phyloP scores from a whole-genome alignment of 1,140 invertebrate genomes.

The Maconellicoccus hirsutus region DNA sequence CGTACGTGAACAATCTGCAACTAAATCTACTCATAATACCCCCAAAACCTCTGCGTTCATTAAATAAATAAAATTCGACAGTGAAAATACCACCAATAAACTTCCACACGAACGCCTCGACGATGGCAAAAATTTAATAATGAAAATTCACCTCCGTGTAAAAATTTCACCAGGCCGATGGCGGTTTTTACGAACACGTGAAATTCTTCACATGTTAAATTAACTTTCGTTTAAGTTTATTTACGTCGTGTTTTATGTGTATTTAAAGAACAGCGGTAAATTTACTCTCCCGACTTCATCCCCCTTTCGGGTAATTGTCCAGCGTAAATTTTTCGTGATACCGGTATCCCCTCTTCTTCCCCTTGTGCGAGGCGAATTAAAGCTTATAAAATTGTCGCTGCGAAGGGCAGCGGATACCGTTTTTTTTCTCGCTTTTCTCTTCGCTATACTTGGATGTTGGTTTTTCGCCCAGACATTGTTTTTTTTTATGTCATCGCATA shows the following conservation, averaged over 20 bases:
- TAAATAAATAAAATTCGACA: too few relatives aligned
- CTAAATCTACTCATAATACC: too few relatives aligned
- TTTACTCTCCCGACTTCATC: too few relatives aligned
- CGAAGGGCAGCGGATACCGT: too few relatives aligned
- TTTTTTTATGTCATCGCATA: not conserved
- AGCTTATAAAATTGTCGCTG: not conserved
- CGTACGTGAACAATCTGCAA: too few relatives aligned
- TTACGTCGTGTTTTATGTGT: not conserved
- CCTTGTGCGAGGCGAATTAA: not conserved
- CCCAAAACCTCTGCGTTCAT: too few relatives aligned
- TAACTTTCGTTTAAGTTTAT: not conserved
- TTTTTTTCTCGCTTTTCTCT: too few relatives aligned
- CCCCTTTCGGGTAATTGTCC: not conserved
- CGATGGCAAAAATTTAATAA: too few relatives aligned
- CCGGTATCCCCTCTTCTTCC: not conserved
- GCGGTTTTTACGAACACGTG: not conserved
- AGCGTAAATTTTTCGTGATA: not conserved
- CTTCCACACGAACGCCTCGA: too few relatives aligned
- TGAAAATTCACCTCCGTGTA: too few relatives aligned
- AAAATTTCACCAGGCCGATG: too few relatives aligned
- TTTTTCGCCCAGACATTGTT: not conserved
- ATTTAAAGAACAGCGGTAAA: not conserved
- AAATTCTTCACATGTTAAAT: slow-evolving; percentile 1
- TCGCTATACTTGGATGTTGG: not conserved
- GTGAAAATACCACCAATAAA: too few relatives aligned